A percentile compares a stretch with the other conserved stretches of the same genome.
These are phyloP conservation scores for Ostrea edulis DNA, from an alignment of 1,140 invertebrate genomes.

Conservation along the genomic window DNA sequence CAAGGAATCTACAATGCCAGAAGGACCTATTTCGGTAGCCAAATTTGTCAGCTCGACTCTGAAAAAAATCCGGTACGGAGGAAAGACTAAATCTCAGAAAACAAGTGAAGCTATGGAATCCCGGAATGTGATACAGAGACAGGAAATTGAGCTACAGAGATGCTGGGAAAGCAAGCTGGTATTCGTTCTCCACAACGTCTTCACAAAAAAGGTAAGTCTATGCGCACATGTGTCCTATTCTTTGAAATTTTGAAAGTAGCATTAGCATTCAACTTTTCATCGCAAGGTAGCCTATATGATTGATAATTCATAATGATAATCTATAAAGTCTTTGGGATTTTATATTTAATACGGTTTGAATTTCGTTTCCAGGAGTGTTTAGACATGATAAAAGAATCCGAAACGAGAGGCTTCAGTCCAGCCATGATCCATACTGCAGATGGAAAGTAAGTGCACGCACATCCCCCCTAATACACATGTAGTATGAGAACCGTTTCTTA, in stretches of 20 bases:
- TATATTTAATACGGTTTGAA: not conserved
- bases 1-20: not conserved
- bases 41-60: constrained; percentile 6
- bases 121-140: constrained; percentile 3
- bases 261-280: not conserved
- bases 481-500: not conserved
- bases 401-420: not conserved
- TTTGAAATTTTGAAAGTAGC: not conserved
- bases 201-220: constrained; percentile 24
- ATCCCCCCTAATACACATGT: not conserved
- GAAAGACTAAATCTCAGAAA: constrained; percentile 15
- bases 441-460: not conserved
- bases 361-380: not conserved
- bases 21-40: not conserved
- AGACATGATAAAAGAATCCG: constrained; percentile 4
- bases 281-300: not conserved
- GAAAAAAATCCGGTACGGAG: constrained; percentile 13
- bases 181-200: constrained; percentile 25
- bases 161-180: constrained; percentile 39
- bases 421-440: constrained; percentile 23
- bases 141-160: constrained; percentile 17
- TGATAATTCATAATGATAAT: too few species aligned
- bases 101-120: not conserved
- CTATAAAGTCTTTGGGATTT: not conserved
- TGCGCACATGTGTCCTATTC: not conserved